Evolutionary conservation across 35 echinoderm and acorn worm species (phyloP), one percentile per base, ranked within the genome.

Genomic region (Anneissia japonica): DNA sequence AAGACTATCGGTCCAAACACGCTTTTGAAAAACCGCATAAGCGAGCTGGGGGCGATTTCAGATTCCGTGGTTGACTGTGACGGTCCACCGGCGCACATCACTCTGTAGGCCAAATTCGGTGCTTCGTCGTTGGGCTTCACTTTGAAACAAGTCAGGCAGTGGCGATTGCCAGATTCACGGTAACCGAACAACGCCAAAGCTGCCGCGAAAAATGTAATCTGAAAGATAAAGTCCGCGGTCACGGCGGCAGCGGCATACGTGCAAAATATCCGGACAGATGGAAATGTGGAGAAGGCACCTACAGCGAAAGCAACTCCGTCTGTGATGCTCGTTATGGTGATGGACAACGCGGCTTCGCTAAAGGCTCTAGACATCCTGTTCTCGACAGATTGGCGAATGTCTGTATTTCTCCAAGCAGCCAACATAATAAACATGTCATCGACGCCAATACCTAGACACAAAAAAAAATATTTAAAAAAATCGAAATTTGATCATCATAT

Each of bases 391-490:
- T 38, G 41, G 32, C 4, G 31, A 0, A 86, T 83, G 36, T 82
- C 80, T 0, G 96, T 99, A 37, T 91, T 82, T 26, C 96, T 83
- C 96, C 96, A 99, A 26, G 96, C 89, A 30, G 89, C 96, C 16
- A 99, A 36, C 96, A 99, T 99, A 46, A 99, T 99, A 76, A 99
- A 99, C 82, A 93, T 99, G 82, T 99, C 96, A 92, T 94, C 92
- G 34, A 94, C 79, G 33, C 96, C 96, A 83, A 99, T 90, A 19
- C 96, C 96, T 99, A 81, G 21, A 82, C 14, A 56, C 21, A 83
- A 89, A 38, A 79, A 89, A 36, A 77, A n/a, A n/a, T n/a, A n/a
- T n/a, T n/a, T n/a, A n/a, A n/a, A n/a, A n/a, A n/a, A n/a, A n/a
- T n/a, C n/a, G n/a, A n/a, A n/a, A n/a, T n/a, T n/a, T n/a, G n/a